Evolutionary conservation across 2,797 vertebrate genomes (phyloP).

Genomic region (Myotis daubentonii): DNA sequence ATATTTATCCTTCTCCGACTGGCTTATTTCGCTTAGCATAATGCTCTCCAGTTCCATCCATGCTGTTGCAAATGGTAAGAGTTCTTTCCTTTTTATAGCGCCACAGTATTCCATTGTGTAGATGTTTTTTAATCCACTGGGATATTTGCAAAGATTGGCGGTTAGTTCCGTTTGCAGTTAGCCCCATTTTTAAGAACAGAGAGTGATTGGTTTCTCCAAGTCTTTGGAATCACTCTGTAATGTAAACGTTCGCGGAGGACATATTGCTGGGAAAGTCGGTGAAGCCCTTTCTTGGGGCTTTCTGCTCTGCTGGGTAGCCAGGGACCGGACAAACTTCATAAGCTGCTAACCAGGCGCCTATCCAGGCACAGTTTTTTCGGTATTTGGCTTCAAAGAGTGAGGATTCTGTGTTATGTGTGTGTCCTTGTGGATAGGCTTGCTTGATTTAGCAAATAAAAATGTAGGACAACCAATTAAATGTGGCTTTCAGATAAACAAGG

Average conservation of each 20-base stretch:
- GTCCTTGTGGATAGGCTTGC: not conserved
- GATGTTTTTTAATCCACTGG: too few species aligned
- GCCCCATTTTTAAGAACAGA: not conserved
- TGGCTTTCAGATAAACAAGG: not conserved
- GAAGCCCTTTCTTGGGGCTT: slow-evolving; percentile 86
- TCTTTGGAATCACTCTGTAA: not conserved
- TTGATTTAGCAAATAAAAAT: slow-evolving; percentile 12
- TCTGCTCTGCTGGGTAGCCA: slow-evolving; percentile 86
- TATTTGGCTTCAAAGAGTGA: not conserved
- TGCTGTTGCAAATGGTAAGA: too few species aligned
- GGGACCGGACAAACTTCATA: slow-evolving; percentile 83
- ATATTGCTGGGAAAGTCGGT: slow-evolving; percentile 75
- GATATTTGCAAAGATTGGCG: not conserved
- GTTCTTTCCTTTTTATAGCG: too few species aligned
- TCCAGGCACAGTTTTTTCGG: slow-evolving; percentile 81
- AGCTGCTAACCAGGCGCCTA: slow-evolving; percentile 85
- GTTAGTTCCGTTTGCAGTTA: not conserved
- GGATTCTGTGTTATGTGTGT: not conserved
- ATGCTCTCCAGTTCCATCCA: too few species aligned
- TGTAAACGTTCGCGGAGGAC: not conserved
- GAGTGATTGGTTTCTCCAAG: not conserved
- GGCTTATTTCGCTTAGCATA: too few species aligned
- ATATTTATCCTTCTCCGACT: too few species aligned
- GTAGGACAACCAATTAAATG: not conserved
- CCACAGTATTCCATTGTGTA: too few species aligned